Conservation (phyloP, 2,113 vertebrate genomes). For the Mus pahari region DNA sequence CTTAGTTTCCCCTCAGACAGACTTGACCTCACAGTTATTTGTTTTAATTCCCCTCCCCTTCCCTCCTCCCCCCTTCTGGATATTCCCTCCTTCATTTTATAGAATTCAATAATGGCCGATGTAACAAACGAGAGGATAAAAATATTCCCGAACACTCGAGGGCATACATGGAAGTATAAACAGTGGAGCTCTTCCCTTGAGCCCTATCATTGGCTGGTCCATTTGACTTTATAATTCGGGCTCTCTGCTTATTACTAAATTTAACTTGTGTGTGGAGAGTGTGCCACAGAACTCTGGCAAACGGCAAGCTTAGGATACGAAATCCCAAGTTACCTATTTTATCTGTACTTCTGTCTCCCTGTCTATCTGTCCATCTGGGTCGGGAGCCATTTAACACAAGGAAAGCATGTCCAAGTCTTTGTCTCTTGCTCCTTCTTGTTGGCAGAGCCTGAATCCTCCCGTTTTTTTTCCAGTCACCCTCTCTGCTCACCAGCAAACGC, state of each 20-base stretch:
- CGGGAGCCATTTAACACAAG: neutral
- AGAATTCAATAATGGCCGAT: conserved; percentile 73
- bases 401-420: fast-evolving
- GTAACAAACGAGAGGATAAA: conserved; percentile 76
- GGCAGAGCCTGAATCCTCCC: neutral
- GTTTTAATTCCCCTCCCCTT: neutral
- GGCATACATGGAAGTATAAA: conserved; percentile 38
- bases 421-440: conserved; percentile 39
- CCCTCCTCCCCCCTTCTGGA: conserved; percentile 1
- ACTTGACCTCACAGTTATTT: conserved; percentile 34
- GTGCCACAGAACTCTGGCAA: neutral
- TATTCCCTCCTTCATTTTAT: conserved; percentile 25
- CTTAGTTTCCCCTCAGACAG: conserved; percentile 49
- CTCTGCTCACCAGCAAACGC: conserved; percentile 51
- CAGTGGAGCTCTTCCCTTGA: neutral
- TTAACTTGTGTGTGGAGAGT: neutral
- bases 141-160: conserved; percentile 66
- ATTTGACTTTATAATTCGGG: conserved; percentile 80
- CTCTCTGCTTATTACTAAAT: conserved; percentile 66
- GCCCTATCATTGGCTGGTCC: neutral
- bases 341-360: conserved; percentile 1
- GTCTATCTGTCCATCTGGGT: neutral
- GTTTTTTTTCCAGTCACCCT: neutral
- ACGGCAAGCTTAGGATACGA: neutral
- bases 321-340: conserved; percentile 34